Evolutionary conservation across 1,140 invertebrate genomes (phyloP).

Genomic region (Euglossa dilemma): DNA sequence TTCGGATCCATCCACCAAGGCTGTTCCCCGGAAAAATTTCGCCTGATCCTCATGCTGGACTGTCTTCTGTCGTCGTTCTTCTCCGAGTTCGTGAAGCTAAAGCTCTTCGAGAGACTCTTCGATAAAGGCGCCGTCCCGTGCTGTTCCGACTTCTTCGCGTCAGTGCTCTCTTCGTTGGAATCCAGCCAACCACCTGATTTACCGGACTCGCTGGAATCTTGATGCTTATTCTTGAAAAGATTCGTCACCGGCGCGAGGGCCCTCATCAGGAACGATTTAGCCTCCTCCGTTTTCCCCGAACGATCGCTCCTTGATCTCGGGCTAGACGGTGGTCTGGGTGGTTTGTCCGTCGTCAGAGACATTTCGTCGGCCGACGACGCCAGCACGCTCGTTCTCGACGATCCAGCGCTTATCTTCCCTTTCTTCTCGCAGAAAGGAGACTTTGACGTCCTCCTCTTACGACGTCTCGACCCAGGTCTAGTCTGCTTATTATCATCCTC

Average conservation of each 20-base stretch:
- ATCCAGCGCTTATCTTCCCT: constrained; percentile 73
- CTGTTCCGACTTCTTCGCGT: constrained; percentile 61
- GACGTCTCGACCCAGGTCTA: constrained; percentile 54
- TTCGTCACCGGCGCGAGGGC: constrained; percentile 87
- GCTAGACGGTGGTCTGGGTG: constrained; percentile 82
- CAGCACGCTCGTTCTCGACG: constrained; percentile 81
- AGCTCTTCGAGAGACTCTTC: constrained; percentile 74
- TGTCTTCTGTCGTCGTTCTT: constrained; percentile 72
- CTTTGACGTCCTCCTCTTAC: constrained; percentile 60
- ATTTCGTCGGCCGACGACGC: constrained; percentile 84
- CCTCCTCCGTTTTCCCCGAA: constrained; percentile 84
- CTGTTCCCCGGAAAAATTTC: constrained; percentile 84
- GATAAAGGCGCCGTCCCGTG: constrained; percentile 48
- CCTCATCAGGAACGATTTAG: constrained; percentile 88
- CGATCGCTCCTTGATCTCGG: constrained; percentile 81
- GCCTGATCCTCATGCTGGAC: constrained; percentile 75
- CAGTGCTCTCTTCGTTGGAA: constrained; percentile 76
- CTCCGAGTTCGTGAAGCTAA: constrained; percentile 68
- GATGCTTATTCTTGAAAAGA: constrained; percentile 85
- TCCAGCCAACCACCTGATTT: constrained; percentile 72
- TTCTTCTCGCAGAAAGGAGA: constrained; percentile 68
- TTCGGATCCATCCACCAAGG: constrained; percentile 85
- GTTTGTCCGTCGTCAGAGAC: constrained; percentile 83
- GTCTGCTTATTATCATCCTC: constrained; percentile 55
- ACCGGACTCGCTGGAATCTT: constrained; percentile 80